A percentile compares a stretch with the other conserved stretches of the same genome.
phyloP scores from a whole-genome alignment of 1,140 invertebrate genomes.

The Zelostemma sp. region DNA sequence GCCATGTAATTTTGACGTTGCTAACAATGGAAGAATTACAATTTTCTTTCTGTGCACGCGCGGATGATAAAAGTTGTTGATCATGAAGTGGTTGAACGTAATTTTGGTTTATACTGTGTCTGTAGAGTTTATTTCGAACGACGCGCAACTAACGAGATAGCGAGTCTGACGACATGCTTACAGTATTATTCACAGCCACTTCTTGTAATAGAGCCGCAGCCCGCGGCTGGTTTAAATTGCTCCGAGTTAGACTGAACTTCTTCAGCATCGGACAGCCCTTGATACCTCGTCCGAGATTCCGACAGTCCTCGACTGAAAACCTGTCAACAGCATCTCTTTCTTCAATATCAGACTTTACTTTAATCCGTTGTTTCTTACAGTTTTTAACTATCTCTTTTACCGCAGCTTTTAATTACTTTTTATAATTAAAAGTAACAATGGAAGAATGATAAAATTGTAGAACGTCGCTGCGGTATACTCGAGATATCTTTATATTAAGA shows the following conservation, averaged over 20 bases:
- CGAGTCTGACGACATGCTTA: conserved; percentile 36
- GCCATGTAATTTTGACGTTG: too few species aligned
- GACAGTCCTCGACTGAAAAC: conserved; percentile 61
- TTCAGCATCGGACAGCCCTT: conserved; percentile 45
- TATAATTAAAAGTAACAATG: too few species aligned
- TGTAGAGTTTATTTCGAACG: neutral
- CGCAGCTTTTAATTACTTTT: neutral
- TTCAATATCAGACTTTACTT: neutral
- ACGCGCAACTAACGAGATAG: neutral
- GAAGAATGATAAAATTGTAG: too few species aligned
- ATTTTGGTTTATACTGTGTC: neutral
- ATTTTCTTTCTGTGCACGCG: too few species aligned
- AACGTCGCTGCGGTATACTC: too few species aligned
- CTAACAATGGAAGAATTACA: too few species aligned
- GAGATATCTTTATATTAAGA: too few species aligned
- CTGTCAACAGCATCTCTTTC: conserved; percentile 32
- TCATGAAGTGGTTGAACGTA: neutral
- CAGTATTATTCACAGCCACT: conserved; percentile 48
- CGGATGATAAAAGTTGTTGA: too few species aligned
- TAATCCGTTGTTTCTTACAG: too few species aligned
- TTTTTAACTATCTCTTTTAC: too few species aligned
- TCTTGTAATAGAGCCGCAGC: conserved; percentile 60
- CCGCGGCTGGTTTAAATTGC: conserved; percentile 56
- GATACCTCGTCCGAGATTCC: conserved; percentile 53
- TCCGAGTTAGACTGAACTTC: conserved; percentile 57